phyloP scores from a whole-genome alignment of 2,113 vertebrate genomes.

The Jacana jacana region DNA sequence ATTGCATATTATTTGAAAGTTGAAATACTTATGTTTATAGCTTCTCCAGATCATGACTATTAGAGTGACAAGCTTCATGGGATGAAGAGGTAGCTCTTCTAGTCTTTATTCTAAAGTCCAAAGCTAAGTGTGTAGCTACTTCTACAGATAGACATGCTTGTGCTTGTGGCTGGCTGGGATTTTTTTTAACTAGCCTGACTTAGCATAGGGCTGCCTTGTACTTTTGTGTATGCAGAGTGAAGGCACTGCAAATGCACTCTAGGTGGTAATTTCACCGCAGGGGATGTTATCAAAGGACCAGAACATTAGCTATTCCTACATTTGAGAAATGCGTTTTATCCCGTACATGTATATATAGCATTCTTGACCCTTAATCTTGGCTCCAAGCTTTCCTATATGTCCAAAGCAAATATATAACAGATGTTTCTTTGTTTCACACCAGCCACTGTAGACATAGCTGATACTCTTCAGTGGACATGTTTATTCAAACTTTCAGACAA shows the following conservation, averaged over 20 bases:
- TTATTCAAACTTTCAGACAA: constrained; percentile 8
- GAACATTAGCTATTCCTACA: neutral
- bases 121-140: neutral
- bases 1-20: neutral
- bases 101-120: neutral
- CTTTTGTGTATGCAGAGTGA: neutral
- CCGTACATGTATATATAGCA: neutral
- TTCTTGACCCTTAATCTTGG: constrained; percentile 23
- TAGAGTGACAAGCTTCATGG: neutral
- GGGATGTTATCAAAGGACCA: neutral
- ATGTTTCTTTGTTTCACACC: constrained; percentile 17
- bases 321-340: neutral
- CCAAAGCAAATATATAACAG: neutral
- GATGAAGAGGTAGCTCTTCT: neutral
- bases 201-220: neutral
- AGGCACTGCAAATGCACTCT: neutral
- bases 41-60: neutral
- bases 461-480: neutral
- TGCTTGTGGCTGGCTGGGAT: neutral
- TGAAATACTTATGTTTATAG: neutral
- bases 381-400: neutral
- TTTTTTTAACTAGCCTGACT: neutral
- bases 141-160: neutral
- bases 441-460: neutral
- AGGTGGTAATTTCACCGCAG: neutral